Base-by-base conservation (phyloP, 1,140 invertebrate species). In the Schlechtendalia chinensis region DNA sequence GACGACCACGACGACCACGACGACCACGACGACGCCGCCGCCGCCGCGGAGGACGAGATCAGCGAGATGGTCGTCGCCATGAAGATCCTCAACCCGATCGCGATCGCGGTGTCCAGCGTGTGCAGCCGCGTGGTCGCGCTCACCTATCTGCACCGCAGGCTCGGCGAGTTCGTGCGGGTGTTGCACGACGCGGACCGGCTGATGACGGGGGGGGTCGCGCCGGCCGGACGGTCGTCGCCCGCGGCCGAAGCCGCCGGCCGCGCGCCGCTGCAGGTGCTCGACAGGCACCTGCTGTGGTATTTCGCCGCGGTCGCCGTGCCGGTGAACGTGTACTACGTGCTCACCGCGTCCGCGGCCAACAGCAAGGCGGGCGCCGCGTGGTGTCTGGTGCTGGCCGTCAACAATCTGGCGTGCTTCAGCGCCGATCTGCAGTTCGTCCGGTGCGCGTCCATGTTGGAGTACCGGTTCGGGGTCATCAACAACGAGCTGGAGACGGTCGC, bases 1-100 rank as follows among this genome's bases (percentile, higher is more conserved):
- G 32, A 3, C 32, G 32, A 39, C 32, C 63, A 32, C 47, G 80
- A 81, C 12, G 65, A 65, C 65, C 5, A 11, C 45, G n/a, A 32
- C 4, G 77, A 82, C 5, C n/a, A n/a, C 47, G n/a, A 32, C 1
- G 77, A 82, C 5, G 32, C 32, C 32, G 8, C 8, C 32, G 32
- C 8, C 32, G 3, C 32, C 32, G 3, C 3, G 3, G 77, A 53
- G 47, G 80, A 81, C 12, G 65, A 65, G 22, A 79, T 75, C 16
- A 82, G 75, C 8, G 79, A 82, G 50, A 79, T 82, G 71, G 80
- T 77, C 1, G 50, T 74, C 1, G 67, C 67, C 17, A 82, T 82
- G 82, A 82, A 82, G 45, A 82, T 82, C 16, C 45, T 82, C 1
- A 82, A 82, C 22, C 82, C 82, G 3, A 32, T 82, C 27, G 27